Base-by-base conservation (phyloP, 1,140 invertebrate species). In the Drosophila sechellia region DNA sequence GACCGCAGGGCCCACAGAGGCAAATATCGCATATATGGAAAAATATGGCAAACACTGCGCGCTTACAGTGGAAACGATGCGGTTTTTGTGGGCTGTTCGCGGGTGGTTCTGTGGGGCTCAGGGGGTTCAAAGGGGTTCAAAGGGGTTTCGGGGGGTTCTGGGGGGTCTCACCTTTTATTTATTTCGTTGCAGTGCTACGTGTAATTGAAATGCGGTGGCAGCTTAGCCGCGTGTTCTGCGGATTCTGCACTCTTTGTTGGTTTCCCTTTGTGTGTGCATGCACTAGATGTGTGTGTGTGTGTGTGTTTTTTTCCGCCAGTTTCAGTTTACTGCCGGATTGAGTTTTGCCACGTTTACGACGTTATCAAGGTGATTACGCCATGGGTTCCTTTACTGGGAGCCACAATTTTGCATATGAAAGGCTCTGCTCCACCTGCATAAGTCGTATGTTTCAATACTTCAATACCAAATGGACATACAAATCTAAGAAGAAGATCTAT, bases 1-100 rank as follows among this genome's bases (percentile, higher is more conserved):
- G 73, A 81, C 81, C 81, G 81, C 81, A 85, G 81, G 81, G 77
- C 77, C 68, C 74, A 48, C 79, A 72, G 61, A 59, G 61, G 75
- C 74, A 83, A 83, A 83, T 77, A 79, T 69, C 69, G 72, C 59
- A 77, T 69, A 77, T 73, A 73, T 55, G 54, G 57, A 59, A 65
- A 78, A 78, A 78, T 58, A 78, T 58, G 25, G 57, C 54, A 20
- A 58, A 42, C 53, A 68, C 56, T 55, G 17, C 17, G 12, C 34
- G 10, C 58, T 13, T 54, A 10, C 31, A 45, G 40, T 34, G 68
- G 70, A 48, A 42, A 43, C 50, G 34, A 15, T 52, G 57, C 17
- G 48, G 48, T 27, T 50, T 49, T 34, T 50, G 25, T 17, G 46
- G 25, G 48, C 11, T 5, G 25, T 53, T 60, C 22, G 53, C 34